phyloP scores from a whole-genome alignment of 2,797 vertebrate species.

The Echeneis naucrates region DNA sequence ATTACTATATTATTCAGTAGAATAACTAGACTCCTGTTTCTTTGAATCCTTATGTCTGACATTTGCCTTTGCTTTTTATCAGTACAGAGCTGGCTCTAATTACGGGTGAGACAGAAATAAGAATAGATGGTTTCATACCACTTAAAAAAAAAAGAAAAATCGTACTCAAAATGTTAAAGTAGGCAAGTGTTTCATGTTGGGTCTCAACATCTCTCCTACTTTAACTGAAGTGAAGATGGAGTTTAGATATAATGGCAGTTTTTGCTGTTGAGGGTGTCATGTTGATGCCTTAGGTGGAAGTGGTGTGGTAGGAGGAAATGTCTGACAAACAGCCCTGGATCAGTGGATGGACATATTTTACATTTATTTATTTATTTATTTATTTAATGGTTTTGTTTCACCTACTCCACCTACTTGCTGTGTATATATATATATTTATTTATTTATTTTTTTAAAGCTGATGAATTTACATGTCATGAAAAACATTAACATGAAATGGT shows the following conservation, averaged over 20 bases:
- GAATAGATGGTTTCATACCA: too few species aligned
- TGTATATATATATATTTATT: too few species aligned
- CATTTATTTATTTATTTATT: too few species aligned
- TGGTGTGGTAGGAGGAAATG: slow-evolving; percentile 13
- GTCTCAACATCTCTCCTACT: neutral
- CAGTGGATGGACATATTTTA: slow-evolving; percentile 17
- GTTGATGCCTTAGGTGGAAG: slow-evolving; percentile 11
- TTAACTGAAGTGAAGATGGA: neutral
- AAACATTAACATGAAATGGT: neutral
- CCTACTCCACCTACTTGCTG: neutral
- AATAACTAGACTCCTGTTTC: neutral
- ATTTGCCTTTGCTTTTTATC: neutral
- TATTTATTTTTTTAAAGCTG: slow-evolving; percentile 27
- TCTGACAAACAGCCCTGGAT: slow-evolving; percentile 18
- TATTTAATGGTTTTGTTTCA: slow-evolving; percentile 34
- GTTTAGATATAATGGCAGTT: neutral
- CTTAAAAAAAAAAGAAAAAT: too few species aligned
- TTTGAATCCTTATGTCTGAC: neutral
- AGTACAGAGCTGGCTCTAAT: neutral
- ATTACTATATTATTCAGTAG: neutral
- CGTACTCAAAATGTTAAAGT: neutral
- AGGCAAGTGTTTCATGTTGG: neutral
- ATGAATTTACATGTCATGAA: slow-evolving; percentile 4
- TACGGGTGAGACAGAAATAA: neutral
- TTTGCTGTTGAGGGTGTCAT: neutral